Conservation (phyloP, 2,113 vertebrate genomes). For the Apodemus speciosus region DNA sequence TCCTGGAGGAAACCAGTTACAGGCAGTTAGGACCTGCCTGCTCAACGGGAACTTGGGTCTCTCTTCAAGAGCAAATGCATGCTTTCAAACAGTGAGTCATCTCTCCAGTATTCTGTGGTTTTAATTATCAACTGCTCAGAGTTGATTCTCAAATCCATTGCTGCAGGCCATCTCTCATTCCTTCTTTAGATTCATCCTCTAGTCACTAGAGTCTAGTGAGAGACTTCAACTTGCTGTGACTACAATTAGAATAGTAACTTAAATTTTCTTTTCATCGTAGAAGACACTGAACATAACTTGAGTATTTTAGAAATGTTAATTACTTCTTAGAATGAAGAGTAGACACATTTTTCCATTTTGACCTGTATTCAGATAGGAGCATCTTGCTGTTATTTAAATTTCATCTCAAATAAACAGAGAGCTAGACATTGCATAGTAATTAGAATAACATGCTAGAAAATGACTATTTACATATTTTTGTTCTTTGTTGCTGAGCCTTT, state of each 20-base stretch:
- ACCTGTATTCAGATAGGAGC: neutral
- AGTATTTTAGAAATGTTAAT: neutral
- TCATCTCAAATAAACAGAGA: neutral
- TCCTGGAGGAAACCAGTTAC: neutral
- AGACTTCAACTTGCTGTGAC: neutral
- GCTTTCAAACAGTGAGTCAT: neutral
- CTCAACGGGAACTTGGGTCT: neutral
- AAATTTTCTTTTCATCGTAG: neutral
- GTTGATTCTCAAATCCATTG: neutral
- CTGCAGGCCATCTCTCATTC: neutral
- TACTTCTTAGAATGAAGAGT: neutral
- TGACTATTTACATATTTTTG: neutral
- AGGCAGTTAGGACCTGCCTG: neutral
- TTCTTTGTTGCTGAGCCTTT: neutral
- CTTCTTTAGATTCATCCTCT: neutral
- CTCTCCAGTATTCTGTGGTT: neutral
- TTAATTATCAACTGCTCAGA: neutral
- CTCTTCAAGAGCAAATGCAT: neutral
- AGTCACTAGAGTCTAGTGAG: neutral
- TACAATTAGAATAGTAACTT: neutral
- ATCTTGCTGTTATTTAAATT: conserved; percentile 1
- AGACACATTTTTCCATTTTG: neutral
- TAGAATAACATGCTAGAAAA: neutral
- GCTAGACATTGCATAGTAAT: neutral
- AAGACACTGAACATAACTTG: neutral